Base-by-base conservation (phyloP, 2,888 invertebrate species). In the Taenaris catops region DNA sequence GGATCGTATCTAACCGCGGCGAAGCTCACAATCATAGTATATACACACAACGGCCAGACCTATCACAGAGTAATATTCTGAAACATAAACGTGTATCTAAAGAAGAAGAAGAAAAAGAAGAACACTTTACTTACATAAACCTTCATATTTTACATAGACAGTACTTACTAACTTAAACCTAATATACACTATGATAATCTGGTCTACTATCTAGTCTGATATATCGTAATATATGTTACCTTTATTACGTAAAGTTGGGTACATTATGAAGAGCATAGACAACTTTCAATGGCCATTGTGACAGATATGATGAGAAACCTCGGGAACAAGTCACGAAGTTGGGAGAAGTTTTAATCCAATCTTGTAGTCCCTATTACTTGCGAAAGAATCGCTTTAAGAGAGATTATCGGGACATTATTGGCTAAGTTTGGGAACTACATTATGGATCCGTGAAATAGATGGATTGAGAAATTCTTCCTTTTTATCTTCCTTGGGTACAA, bases 341-440 rank as follows among this genome's bases (percentile, higher is more conserved):
- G 36, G 29, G 21, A 27, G 28, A 41, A 48, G 39, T 46, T 48
- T 48, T 59, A 61, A 64, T 59, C 58, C 53, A 49, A 57, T 58
- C 48, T 43, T 50, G 47, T 47, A 51, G 41, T 53, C 48, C 46
- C 56, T 60, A 60, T 57, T 55, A 55, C 56, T 58, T 50, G 46
- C 41, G 46, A 54, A 57, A 58, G 55, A 61, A 57, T 54, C 51
- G 49, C 54, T 62, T 58, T 52, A 52, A 7, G 31, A 25, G 14
- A 36, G 36, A 36, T 36, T 36, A 36, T 28, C 20, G n/a, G 10
- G 8, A 36, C 36, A 29, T 36, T 29, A 36, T 36, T 29, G 36
- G 19, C 9, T n/a, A 31, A 31, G 31, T 31, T 31, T 31, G 14
- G 9, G 14, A 8, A 31, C 21, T 31, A 31, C 11, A 28, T 19